Percentiles rank a stretch among this genome's conserved stretches.
Evolutionary conservation across 2,888 invertebrate genomes (phyloP).

Genomic region (Noctua comes): DNA sequence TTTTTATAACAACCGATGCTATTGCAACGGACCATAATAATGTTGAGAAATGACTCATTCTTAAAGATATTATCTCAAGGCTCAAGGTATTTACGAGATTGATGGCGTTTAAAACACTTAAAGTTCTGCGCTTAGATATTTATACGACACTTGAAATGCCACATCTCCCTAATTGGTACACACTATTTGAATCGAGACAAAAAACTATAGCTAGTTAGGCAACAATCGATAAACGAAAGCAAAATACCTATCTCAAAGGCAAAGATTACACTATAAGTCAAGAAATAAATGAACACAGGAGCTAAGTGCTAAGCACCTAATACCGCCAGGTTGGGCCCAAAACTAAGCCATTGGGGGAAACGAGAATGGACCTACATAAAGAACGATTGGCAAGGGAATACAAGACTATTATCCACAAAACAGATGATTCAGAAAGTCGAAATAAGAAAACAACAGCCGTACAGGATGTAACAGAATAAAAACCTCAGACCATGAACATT

Average conservation of each 20-base stretch:
- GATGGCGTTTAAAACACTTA: conserved; percentile 18
- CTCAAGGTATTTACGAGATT: conserved; percentile 26
- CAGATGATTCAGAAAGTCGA: conserved; percentile 21
- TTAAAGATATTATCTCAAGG: conserved; percentile 45
- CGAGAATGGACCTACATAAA: conserved; percentile 38
- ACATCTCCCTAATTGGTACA: not conserved
- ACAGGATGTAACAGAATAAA: not conserved
- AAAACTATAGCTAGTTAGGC: not conserved
- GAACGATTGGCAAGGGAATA: conserved; percentile 43
- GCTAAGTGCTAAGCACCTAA: conserved; percentile 34
- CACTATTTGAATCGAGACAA: not conserved
- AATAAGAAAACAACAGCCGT: not conserved
- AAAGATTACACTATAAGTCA: not conserved
- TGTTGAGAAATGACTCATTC: conserved; percentile 44
- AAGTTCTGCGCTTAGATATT: not conserved
- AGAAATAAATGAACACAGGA: conserved; percentile 34
- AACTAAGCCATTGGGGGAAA: conserved; percentile 18
- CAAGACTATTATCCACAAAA: conserved; percentile 13
- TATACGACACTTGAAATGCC: not conserved
- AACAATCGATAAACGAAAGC: conserved; percentile 2
- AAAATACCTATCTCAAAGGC: not conserved
- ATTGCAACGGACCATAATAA: conserved; percentile 34
- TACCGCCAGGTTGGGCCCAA: conserved; percentile 32
- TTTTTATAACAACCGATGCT: conserved; percentile 10
- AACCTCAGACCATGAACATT: not conserved